A percentile compares a stretch with the other conserved stretches of the same genome.
Conservation (phyloP, 2,888 invertebrate species). For the Neoscelio sp. region DNA sequence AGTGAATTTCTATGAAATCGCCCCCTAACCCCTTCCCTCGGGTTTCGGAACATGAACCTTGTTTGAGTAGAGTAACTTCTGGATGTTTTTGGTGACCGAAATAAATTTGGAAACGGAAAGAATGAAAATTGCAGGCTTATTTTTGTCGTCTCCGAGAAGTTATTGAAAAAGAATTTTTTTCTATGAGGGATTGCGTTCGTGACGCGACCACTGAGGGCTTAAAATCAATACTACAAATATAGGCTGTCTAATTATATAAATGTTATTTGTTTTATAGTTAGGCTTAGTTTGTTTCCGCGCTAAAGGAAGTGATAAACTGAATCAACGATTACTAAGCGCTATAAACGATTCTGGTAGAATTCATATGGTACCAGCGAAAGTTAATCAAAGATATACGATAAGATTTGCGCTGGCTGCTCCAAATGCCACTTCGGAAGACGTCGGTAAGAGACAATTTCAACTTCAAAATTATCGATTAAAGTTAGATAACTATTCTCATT, state of each 20-base stretch:
- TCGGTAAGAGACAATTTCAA: slow-evolving; percentile 85
- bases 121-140: too few relatives aligned
- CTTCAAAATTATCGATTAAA: slow-evolving; percentile 2
- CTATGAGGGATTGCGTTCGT: too few relatives aligned
- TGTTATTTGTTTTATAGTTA: slow-evolving; percentile 84
- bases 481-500: slow-evolving; percentile 5
- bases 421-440: slow-evolving; percentile 93
- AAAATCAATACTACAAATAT: not conserved
- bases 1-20: too few relatives aligned
- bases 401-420: slow-evolving; percentile 97
- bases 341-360: slow-evolving; percentile 98
- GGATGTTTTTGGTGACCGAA: too few relatives aligned
- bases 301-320: slow-evolving; percentile 90
- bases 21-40: too few relatives aligned
- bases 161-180: too few relatives aligned
- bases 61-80: too few relatives aligned
- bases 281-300: slow-evolving; percentile 97
- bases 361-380: slow-evolving; percentile 98
- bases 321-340: slow-evolving; percentile 95
- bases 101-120: too few relatives aligned
- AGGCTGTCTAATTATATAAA: not conserved
- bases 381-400: slow-evolving; percentile 95
- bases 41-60: too few relatives aligned
- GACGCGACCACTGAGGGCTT: too few relatives aligned
- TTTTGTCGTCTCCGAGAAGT: too few relatives aligned